Evolutionary conservation across 2,797 vertebrate genomes (phyloP), one percentile per base, ranked within the genome.

Genomic region (Alca torda): DNA sequence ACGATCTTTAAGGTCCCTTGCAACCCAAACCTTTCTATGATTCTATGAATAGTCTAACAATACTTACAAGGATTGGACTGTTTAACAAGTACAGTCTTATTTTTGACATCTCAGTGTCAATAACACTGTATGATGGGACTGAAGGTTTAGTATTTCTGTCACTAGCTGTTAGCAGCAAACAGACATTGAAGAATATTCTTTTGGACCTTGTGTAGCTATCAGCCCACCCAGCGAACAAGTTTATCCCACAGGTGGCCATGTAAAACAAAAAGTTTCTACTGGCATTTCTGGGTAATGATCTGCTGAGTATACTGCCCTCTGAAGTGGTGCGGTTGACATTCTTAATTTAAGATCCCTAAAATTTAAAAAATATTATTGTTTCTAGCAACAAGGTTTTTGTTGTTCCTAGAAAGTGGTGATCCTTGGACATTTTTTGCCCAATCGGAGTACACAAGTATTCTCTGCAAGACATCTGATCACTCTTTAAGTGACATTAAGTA

Each of bases 161-260:
- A 54, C 16, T 35, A 33, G 11, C 41, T 89, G 11, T 11, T 60
- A n/a, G 14, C 6, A 82, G 13, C 20, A 39, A 73, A 41, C 4
- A 65, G 45, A 19, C 10, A 48, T 5, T 20, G 10, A 70, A 70
- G 4, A 39, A 57, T 26, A 72, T 39, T 67, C 48, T 81, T 77
- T 28, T 61, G 33, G 28, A 35, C 11, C 26, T 54, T 48, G 20
- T 26, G 13, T 50, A 45, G 5, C 6, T 48, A 39, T 35, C 20
- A 41, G 6, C 10, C 3, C 17, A 82, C 10, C 9, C 24, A 70
- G 16, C 0, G 1, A 23, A 64, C 6, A 53, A 13, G 3, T 39
- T 59, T 70, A 20, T 70, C 8, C 15, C 17, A 35, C 14, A 68
- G 6, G 3, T 46, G 26, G 7, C 13, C 28, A 28, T 28, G n/a